Percentiles rank a stretch among this genome's conserved stretches.
phyloP scores from a whole-genome alignment of 2,797 vertebrate species.

The Catamblyrhynchus diadema region DNA sequence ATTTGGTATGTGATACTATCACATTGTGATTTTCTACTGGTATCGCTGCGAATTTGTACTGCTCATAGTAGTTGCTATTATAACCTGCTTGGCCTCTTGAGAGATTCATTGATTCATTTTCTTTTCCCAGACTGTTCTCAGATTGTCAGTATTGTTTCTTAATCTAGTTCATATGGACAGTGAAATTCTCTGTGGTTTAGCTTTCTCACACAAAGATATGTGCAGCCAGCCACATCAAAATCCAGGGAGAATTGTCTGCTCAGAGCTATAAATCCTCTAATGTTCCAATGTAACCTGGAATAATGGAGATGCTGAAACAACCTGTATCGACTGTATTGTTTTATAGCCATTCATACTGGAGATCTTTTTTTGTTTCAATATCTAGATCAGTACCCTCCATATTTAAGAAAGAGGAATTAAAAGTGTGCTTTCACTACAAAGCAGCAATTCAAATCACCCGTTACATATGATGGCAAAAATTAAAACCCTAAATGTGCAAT shows the following conservation, averaged over 20 bases:
- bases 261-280: conserved; percentile 41
- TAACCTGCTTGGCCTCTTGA: conserved; percentile 11
- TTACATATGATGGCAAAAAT: neutral
- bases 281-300: neutral
- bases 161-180: conserved; percentile 52
- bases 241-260: conserved; percentile 13
- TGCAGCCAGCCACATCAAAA: neutral
- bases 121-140: conserved; percentile 25
- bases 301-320: neutral
- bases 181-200: conserved; percentile 28
- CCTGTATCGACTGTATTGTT: neutral
- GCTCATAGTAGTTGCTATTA: neutral
- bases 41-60: neutral
- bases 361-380: neutral
- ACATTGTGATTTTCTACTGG: neutral
- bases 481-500: neutral
- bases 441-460: neutral
- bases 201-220: conserved; percentile 4
- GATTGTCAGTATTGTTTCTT: conserved; percentile 62
- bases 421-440: neutral
- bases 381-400: neutral
- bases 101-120: conserved; percentile 42
- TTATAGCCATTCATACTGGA: neutral
- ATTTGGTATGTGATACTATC: neutral
- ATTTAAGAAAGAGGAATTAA: neutral